Conservation (phyloP, 2,113 vertebrate species). For the Eubucco bourcierii region DNA sequence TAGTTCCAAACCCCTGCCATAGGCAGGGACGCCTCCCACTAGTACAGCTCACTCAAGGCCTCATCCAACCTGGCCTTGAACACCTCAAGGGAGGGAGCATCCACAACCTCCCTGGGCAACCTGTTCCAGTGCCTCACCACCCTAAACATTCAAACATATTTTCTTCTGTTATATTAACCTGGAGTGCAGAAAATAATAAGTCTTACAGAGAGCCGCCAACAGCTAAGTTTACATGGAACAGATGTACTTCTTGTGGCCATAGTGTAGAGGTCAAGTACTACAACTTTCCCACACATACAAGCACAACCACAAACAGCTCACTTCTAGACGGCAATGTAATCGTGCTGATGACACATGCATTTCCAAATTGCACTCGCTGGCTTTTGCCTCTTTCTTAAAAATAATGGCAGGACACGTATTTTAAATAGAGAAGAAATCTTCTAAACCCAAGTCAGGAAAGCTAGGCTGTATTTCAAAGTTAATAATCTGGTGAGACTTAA, state of each 20-base stretch:
- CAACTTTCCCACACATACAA: not conserved
- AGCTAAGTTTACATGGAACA: not conserved
- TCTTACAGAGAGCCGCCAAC: not conserved
- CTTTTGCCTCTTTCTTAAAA: constrained; percentile 14
- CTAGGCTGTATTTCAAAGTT: constrained; percentile 54
- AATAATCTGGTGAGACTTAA: constrained; percentile 46
- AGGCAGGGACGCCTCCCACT: too few species aligned
- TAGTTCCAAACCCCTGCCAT: too few species aligned
- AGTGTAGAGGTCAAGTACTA: not conserved
- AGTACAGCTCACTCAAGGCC: too few species aligned
- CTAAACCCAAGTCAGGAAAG: constrained; percentile 35
- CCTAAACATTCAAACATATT: not conserved
- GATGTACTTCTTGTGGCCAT: not conserved
- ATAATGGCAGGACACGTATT: constrained; percentile 6
- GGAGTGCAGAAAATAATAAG: not conserved
- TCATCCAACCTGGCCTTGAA: too few species aligned
- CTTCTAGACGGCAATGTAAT: not conserved
- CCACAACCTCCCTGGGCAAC: too few species aligned
- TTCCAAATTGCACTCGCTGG: constrained; percentile 10
- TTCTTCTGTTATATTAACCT: not conserved
- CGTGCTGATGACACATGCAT: not conserved
- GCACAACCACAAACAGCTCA: not conserved
- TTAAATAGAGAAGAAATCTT: constrained; percentile 28
- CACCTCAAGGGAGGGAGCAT: too few species aligned
- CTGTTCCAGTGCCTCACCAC: too few species aligned